Base-by-base conservation (phyloP, 1,140 invertebrate genomes). In the Diorhabda elongata region DNA sequence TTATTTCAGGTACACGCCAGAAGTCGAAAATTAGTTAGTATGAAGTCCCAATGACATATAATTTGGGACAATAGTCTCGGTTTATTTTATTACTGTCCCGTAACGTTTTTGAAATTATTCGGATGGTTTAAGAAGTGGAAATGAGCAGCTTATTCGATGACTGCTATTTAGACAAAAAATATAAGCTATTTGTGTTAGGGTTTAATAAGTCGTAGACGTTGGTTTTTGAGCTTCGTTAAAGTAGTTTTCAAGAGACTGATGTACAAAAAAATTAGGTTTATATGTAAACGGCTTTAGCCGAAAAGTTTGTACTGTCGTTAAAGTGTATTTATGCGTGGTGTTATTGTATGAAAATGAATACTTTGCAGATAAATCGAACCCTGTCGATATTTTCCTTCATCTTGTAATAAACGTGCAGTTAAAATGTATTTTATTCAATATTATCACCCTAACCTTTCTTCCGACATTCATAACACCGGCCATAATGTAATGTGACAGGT, bases 11-110 rank as follows among this genome's bases (percentile, higher is more conserved):
- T 64, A 2, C 88, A 91, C 75, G 89, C 89, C 44, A 86, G 92
- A 76, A 90, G 91, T 61, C 84, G 93, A 72, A 96, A 96, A 82
- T 83, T 94, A 70, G 90, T 91, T 2, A 92, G 91, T 6, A 89
- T 94, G 84, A 95, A 95, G 83, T 92, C 90, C 6, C 93, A 95
- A 89, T 96, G 89, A 94, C 87, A 85, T 83, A 84, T 79, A 68
- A 69, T 80, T 6, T 52, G 47, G 66, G 72, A 78, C 58, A 67
- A 73, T 66, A 75, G 78, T 70, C 78, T 79, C 65, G 74, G 77
- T 69, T 78, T 79, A 61, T 68, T 69, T 7, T 64, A 77, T 56
- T 71, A 74, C 43, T 60, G 72, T 43, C 64, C 71, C 41, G 72
- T 78, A 87, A 0, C 91, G 92, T 56, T 87, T 90, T 57, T 96